These are phyloP conservation scores for Lophura nycthemera DNA, from an alignment of 2,113 vertebrate species.

Conservation along the genomic window DNA sequence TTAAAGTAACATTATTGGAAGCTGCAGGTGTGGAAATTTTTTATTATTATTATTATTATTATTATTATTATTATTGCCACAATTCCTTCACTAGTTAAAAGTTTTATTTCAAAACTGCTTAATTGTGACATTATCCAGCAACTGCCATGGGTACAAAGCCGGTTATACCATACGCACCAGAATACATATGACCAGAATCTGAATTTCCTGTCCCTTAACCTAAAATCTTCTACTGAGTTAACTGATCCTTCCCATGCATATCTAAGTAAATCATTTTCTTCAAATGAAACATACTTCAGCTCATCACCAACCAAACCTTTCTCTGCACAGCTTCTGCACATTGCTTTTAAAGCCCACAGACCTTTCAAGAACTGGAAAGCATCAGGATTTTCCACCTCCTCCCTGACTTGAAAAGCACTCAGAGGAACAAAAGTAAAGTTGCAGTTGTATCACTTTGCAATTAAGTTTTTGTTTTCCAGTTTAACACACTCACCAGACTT, in stretches of 20 bases:
- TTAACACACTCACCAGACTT: background rate
- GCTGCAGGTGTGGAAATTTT: background rate
- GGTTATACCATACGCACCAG: rapidly evolving
- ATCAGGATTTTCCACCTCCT: background rate
- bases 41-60: too few species aligned
- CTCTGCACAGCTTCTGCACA: background rate
- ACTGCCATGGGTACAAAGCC: background rate
- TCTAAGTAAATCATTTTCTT: background rate
- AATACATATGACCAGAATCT: background rate
- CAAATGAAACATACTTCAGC: background rate
- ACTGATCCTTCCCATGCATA: background rate
- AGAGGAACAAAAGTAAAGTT: background rate
- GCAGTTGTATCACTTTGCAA: background rate
- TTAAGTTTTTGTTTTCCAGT: background rate
- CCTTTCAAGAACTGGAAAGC: background rate
- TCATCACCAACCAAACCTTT: background rate
- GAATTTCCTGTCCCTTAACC: background rate
- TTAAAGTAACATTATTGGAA: background rate
- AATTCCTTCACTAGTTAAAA: background rate
- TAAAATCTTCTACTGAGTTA: background rate
- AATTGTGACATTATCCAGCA: background rate
- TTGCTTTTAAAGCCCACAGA: background rate
- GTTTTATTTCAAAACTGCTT: background rate
- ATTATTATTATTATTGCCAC: background rate
- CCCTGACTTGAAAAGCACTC: background rate